Conservation (phyloP, 2,888 invertebrate species). For the Trimorus sp. region DNA sequence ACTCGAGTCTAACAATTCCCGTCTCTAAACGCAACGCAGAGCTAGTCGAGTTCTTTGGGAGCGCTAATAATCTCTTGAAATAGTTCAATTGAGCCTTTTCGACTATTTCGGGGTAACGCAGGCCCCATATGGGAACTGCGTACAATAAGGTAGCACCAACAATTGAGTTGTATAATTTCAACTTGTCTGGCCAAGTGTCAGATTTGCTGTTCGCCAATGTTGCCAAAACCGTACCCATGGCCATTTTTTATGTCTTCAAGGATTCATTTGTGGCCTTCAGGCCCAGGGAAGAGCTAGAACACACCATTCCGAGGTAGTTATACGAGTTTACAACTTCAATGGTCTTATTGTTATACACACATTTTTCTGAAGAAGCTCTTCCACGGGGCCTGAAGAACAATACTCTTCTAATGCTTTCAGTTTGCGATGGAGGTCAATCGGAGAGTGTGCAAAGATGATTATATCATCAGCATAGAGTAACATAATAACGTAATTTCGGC, state of each 20-base stretch:
- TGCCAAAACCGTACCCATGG: conserved; percentile 11
- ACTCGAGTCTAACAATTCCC: conserved; percentile 15
- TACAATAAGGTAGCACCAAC: conserved; percentile 39
- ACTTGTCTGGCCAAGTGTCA: conserved; percentile 17
- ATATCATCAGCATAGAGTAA: conserved; percentile 49
- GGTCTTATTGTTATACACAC: conserved; percentile 6
- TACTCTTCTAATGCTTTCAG: conserved; percentile 47
- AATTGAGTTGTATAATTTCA: conserved; percentile 20
- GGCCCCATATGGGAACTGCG: conserved; percentile 17
- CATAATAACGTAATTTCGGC: neutral
- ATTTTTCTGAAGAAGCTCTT: neutral
- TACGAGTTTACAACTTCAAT: conserved; percentile 31
- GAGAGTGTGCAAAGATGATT: conserved; percentile 51
- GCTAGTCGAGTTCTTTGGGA: conserved; percentile 11
- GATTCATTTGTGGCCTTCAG: conserved; percentile 18
- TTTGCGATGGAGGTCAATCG: conserved; percentile 43
- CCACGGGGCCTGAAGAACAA: conserved; percentile 62
- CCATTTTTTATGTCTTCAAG: conserved; percentile 18
- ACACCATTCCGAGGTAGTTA: conserved; percentile 28
- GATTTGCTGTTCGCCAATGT: conserved; percentile 11
- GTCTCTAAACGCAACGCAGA: conserved; percentile 31
- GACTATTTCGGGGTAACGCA: neutral
- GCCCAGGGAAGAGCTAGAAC: conserved; percentile 24
- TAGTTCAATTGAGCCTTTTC: conserved; percentile 7
- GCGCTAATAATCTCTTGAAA: conserved; percentile 11